phyloP scores from a whole-genome alignment of 2,888 invertebrate genomes.

The Caenorhabditis uteleia region DNA sequence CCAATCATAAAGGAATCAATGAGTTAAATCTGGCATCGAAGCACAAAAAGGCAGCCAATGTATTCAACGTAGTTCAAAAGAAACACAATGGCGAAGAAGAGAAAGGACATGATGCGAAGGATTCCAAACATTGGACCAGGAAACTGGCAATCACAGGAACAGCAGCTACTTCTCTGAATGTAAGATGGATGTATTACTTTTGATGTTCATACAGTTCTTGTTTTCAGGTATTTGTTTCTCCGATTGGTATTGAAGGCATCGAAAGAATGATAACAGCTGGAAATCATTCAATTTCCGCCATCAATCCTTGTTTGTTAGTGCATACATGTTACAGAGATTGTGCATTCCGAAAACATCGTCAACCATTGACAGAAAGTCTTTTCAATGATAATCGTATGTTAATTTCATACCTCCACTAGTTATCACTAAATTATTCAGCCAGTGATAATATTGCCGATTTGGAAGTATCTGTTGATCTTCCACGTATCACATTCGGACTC shows the following conservation, averaged over 20 bases:
- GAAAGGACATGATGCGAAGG: neutral
- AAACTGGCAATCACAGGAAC: constrained; percentile 23
- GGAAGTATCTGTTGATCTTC: constrained; percentile 23
- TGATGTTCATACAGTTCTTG: constrained; percentile 1
- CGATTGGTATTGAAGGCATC: constrained; percentile 55
- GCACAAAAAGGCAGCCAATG: constrained; percentile 8
- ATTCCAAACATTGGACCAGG: neutral
- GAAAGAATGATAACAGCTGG: constrained; percentile 45
- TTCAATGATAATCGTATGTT: constrained; percentile 23
- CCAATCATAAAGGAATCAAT: constrained; percentile 15
- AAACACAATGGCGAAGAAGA: constrained; percentile 26
- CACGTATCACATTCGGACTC: constrained; percentile 17
- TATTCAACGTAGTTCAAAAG: constrained; percentile 18
- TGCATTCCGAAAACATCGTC: constrained; percentile 51
- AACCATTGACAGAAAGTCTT: constrained; percentile 57
- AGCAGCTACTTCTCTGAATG: constrained; percentile 27
- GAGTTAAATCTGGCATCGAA: constrained; percentile 16
- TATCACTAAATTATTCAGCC: constrained; percentile 8
- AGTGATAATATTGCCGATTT: constrained; percentile 18
- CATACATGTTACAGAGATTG: constrained; percentile 59
- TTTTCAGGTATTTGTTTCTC: constrained; percentile 59
- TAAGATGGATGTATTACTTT: neutral
- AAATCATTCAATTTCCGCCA: constrained; percentile 21
- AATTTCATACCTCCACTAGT: neutral
- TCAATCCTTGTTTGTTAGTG: constrained; percentile 58